Percentiles rank a stretch among this genome's conserved stretches.
phyloP scores from a whole-genome alignment of 2,888 invertebrate genomes.

The Terebella lapidaria region DNA sequence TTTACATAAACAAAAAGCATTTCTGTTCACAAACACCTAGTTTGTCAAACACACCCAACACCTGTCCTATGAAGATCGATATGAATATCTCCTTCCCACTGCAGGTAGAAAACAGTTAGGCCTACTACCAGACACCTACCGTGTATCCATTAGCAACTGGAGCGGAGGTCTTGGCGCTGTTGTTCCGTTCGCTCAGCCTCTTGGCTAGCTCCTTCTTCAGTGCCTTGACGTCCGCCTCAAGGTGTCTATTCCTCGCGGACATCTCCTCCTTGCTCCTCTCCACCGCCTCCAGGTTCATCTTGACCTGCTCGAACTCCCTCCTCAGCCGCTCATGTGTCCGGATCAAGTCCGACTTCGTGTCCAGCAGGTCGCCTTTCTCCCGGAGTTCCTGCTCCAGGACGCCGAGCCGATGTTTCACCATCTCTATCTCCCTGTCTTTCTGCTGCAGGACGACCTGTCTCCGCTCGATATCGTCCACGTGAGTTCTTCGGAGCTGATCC shows the following conservation, averaged over 20 bases:
- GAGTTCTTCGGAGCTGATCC: slow-evolving; percentile 35
- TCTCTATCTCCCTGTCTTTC: slow-evolving; percentile 32
- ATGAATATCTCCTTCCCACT: no score
- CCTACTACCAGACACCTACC: no score
- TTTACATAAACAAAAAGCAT: no score
- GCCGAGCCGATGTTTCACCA: neutral
- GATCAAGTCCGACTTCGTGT: neutral
- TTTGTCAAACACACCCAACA: no score
- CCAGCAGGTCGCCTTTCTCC: neutral
- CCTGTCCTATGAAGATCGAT: no score
- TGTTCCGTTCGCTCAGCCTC: neutral
- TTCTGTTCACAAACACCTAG: no score
- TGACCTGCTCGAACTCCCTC: neutral
- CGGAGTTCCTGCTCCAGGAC: slow-evolving; percentile 28
- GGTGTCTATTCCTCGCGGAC: slow-evolving; percentile 32
- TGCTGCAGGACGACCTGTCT: slow-evolving; percentile 10
- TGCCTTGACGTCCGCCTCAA: slow-evolving; percentile 40
- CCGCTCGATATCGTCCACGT: slow-evolving; percentile 32
- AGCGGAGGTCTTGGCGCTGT: neutral
- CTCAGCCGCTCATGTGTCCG: neutral
- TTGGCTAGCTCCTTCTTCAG: slow-evolving; percentile 25
- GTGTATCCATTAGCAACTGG: neutral
- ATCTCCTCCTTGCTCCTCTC: slow-evolving; percentile 26
- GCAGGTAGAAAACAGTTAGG: no score
- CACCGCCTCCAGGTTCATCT: neutral